A percentile compares a stretch with the other conserved stretches of the same genome.
Conservation (phyloP, 2,113 vertebrate species). For the Ochotona curzoniae region DNA sequence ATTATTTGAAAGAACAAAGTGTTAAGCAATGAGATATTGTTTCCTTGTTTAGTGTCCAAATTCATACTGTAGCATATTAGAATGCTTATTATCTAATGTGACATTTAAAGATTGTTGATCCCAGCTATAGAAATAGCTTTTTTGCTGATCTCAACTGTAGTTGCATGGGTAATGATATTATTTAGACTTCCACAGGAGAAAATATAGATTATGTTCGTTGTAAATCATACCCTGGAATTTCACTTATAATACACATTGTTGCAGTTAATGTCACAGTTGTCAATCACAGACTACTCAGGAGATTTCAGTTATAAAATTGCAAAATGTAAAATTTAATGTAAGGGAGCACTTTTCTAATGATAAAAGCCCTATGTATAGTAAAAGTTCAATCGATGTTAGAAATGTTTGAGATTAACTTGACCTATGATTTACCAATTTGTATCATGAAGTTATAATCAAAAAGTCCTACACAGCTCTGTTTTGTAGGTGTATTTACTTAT, state of each 20-base stretch:
- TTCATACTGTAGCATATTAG: not conserved
- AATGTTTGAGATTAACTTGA: not conserved
- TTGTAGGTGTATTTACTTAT: not conserved
- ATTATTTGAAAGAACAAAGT: constrained; percentile 1
- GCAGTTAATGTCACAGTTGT: not conserved
- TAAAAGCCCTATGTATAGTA: not conserved
- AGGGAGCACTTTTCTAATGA: not conserved
- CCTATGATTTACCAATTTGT: not conserved
- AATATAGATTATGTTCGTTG: not conserved
- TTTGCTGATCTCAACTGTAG: not conserved
- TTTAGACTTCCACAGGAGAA: not conserved
- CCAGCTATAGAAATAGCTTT: not conserved
- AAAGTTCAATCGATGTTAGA: not conserved
- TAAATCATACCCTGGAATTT: not conserved
- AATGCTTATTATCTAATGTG: not conserved
- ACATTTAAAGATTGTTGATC: not conserved
- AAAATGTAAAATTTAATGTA: not conserved
- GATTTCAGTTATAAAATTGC: constrained; percentile 21
- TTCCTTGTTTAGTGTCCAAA: not conserved
- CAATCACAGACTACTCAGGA: not conserved
- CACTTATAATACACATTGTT: not conserved
- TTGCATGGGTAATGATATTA: not conserved
- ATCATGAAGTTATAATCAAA: not conserved
- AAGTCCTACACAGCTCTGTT: not conserved
- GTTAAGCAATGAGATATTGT: not conserved